These are phyloP conservation scores for Rousettus leschenaultii DNA, from an alignment of 2,113 vertebrate genomes.

Conservation along the genomic window DNA sequence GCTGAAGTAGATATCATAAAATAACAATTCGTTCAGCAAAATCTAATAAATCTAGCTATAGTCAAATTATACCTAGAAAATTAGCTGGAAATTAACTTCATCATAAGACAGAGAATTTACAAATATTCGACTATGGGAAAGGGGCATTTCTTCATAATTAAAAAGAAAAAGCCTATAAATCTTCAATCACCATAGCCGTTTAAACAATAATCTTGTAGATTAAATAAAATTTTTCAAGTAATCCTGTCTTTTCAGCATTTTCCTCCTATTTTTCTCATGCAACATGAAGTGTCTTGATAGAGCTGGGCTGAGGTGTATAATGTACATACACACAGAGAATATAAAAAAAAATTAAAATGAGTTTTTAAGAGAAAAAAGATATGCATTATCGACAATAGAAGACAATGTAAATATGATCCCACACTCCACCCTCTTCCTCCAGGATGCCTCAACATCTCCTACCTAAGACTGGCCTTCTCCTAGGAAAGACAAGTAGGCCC, in stretches of 20 bases:
- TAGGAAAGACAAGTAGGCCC: background rate
- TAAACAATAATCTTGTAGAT: background rate
- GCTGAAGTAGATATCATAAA: background rate
- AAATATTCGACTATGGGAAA: background rate
- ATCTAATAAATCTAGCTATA: constrained; percentile 33
- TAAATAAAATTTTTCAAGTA: background rate
- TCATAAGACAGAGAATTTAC: background rate
- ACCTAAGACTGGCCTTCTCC: background rate
- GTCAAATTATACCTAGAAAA: constrained; percentile 19
- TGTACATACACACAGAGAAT: background rate
- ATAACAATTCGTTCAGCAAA: background rate
- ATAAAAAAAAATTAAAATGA: background rate
- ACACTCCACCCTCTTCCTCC: background rate
- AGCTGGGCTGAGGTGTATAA: background rate
- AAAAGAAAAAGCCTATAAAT: background rate
- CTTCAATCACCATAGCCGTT: background rate
- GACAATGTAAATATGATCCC: background rate
- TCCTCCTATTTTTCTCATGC: background rate
- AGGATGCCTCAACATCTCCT: background rate
- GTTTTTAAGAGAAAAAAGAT: background rate
- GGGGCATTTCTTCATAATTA: background rate
- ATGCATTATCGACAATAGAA: background rate
- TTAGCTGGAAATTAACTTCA: background rate
- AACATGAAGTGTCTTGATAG: background rate
- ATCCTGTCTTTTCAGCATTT: background rate